Evolutionary conservation across 2,113 vertebrate species (phyloP).

Genomic region (Calypte anna): DNA sequence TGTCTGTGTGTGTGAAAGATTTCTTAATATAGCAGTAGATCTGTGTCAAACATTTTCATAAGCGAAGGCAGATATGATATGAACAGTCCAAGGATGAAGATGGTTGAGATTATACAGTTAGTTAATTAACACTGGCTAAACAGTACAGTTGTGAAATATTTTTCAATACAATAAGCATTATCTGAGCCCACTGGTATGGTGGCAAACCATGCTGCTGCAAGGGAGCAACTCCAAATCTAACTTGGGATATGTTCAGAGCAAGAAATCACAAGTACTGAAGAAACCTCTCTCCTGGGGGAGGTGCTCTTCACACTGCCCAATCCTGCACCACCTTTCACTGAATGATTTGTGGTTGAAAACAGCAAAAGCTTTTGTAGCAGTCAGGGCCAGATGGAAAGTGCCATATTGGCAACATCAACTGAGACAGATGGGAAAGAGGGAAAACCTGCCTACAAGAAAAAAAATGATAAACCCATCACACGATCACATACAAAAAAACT

Average conservation of each 20-base stretch:
- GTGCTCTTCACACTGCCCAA: constrained; percentile 60
- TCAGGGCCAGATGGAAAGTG: constrained; percentile 66
- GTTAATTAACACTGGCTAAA: neutral
- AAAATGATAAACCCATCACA: constrained; percentile 60
- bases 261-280: constrained; percentile 43
- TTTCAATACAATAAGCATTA: neutral
- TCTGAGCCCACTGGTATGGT: neutral
- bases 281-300: constrained; percentile 29
- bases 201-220: neutral
- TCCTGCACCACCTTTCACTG: constrained; percentile 42
- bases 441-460: constrained; percentile 62
- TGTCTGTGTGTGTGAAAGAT: neutral
- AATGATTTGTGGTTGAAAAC: constrained; percentile 47
- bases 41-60: neutral
- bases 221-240: constrained; percentile 19
- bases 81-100: neutral
- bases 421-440: constrained; percentile 65
- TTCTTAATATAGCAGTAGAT: neutral
- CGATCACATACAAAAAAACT: constrained; percentile 45
- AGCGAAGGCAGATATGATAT: neutral
- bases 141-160: neutral
- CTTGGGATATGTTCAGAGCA: constrained; percentile 30
- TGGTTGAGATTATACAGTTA: neutral
- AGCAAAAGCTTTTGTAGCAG: constrained; percentile 67
- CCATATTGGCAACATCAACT: constrained; percentile 65